Conservation (phyloP, 2,888 invertebrate genomes). For the Drosophila pseudotalamancana region DNA sequence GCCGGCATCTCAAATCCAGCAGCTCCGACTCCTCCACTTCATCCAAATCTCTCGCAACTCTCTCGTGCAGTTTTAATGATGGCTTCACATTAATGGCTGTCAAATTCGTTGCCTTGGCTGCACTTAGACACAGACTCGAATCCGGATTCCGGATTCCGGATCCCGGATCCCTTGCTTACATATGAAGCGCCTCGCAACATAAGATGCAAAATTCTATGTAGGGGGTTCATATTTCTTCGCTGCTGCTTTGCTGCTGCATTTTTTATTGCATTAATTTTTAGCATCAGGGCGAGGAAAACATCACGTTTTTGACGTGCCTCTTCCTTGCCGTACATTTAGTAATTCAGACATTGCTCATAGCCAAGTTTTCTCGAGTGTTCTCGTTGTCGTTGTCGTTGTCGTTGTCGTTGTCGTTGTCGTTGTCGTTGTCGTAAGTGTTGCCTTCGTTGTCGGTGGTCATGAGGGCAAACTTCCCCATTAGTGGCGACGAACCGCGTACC, state of each 20-base stretch:
- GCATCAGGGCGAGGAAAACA: slow-evolving; percentile 28
- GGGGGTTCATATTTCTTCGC: slow-evolving; percentile 8
- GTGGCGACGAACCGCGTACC: slow-evolving; percentile 17
- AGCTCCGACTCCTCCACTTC: slow-evolving; percentile 19
- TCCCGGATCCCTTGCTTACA: slow-evolving; percentile 1
- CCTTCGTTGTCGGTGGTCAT: slow-evolving; percentile 13
- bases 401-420: background rate
- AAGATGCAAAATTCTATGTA: slow-evolving; percentile 36
- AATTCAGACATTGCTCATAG: slow-evolving; percentile 5
- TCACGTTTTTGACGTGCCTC: slow-evolving; percentile 32
- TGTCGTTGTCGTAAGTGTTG: slow-evolving; percentile 4
- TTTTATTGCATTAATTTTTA: slow-evolving; percentile 47
- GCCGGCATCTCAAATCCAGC: too few species aligned
- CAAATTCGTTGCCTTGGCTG: slow-evolving; percentile 64
- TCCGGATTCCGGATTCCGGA: too few species aligned
- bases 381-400: background rate
- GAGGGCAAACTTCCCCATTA: slow-evolving; percentile 32
- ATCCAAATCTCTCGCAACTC: slow-evolving; percentile 32
- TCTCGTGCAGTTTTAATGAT: slow-evolving; percentile 74
- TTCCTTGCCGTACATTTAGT: slow-evolving; percentile 1
- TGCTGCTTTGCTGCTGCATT: slow-evolving; percentile 36
- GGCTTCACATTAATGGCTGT: slow-evolving; percentile 69
- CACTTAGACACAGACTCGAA: slow-evolving; percentile 49
- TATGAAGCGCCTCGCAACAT: slow-evolving; percentile 10
- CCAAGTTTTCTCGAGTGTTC: slow-evolving; percentile 20